Evolutionary conservation across 2,888 invertebrate species (phyloP).

Genomic region (Sminthurinus aureus): DNA sequence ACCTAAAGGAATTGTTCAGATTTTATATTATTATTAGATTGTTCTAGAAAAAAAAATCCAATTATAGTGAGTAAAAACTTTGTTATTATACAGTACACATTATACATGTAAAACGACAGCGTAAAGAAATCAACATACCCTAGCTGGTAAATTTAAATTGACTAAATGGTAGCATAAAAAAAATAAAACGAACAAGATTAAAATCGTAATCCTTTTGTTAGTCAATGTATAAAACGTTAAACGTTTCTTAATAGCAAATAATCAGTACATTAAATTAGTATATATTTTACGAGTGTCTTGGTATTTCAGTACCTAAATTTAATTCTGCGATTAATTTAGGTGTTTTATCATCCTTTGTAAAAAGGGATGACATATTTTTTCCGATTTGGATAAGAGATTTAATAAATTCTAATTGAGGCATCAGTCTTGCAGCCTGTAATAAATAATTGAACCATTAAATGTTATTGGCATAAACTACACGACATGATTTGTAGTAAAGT

Average conservation of each 20-base stretch:
- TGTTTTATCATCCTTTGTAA: constrained; percentile 90
- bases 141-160: constrained; percentile 95
- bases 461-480: not conserved
- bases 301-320: constrained; percentile 69
- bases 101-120: no score
- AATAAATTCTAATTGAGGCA: constrained; percentile 86
- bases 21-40: no score
- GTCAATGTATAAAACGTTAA: no score
- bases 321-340: constrained; percentile 92
- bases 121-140: constrained; percentile 68
- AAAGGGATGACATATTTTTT: constrained; percentile 79
- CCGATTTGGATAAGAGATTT: constrained; percentile 87
- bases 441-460: constrained; percentile 34
- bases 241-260: no score
- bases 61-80: no score
- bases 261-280: no score
- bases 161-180: constrained; percentile 71
- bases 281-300: no score
- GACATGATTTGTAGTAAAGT: not conserved
- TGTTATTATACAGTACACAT: no score
- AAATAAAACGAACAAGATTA: no score
- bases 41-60: no score
- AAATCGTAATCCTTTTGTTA: no score
- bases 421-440: constrained; percentile 78
- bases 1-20: no score